Percentiles rank a stretch among this genome's conserved stretches.
Conservation (phyloP, 2,888 invertebrate species). For the Nysson spinosus region DNA sequence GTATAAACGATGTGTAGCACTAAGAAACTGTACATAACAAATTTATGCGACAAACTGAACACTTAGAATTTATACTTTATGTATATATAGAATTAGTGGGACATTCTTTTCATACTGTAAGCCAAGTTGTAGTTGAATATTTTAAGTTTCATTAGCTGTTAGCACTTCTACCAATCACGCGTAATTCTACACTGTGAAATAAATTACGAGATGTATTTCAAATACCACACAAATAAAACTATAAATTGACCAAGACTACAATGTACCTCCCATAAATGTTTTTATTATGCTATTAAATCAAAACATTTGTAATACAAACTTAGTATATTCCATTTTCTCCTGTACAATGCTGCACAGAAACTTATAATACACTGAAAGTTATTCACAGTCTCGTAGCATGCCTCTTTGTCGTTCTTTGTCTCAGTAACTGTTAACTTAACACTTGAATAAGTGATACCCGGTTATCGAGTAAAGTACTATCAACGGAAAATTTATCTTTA, state of each 20-base stretch:
- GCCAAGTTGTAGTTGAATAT: conserved; percentile 40
- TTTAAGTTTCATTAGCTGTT: conserved; percentile 31
- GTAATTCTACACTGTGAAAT: conserved; percentile 42
- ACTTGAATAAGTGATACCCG: too few relatives aligned
- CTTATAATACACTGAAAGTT: conserved; percentile 12
- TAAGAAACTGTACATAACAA: conserved; percentile 48
- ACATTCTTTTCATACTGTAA: conserved; percentile 41
- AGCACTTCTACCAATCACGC: conserved; percentile 44
- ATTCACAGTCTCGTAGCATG: conserved; percentile 8
- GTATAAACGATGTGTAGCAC: not conserved
- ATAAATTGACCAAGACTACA: conserved; percentile 48
- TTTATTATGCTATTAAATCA: conserved; percentile 38
- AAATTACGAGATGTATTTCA: conserved; percentile 41
- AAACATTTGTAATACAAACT: conserved; percentile 44
- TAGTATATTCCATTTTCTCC: conserved; percentile 41
- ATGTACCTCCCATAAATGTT: conserved; percentile 33
- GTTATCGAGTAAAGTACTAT: conserved; percentile 6
- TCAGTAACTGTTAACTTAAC: too few relatives aligned
- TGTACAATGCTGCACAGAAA: conserved; percentile 21
- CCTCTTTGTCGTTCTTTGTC: not conserved
- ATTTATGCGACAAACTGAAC: conserved; percentile 14
- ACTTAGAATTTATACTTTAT: conserved; percentile 26
- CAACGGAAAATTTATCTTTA: conserved; percentile 17
- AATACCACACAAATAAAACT: conserved; percentile 44
- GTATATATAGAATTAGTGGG: conserved; percentile 43